Base-by-base conservation (phyloP, 92 coral and sea anemone genomes). In the Umimayanthus kanabou region DNA sequence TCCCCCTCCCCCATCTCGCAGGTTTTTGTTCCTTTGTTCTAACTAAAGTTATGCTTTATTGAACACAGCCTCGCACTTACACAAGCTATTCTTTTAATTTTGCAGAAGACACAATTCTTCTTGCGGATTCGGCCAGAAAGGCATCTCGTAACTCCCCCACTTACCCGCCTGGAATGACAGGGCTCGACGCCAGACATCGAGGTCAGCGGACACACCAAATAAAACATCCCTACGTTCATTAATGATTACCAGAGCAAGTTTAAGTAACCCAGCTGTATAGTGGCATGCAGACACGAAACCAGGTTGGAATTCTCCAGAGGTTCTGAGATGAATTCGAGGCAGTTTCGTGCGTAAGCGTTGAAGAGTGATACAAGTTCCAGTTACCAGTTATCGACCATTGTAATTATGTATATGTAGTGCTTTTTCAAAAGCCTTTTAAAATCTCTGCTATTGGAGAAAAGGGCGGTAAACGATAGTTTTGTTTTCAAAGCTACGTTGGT, bases 141-240 rank as follows among this genome's bases (percentile, higher is more conserved):
- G 87, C 78, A 2, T 30, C 87, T 4, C 65, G 87, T 14, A 40
- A 22, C 47, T 9, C 87, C 6, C 87, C 67, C 3, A 25, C 64
- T 16, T 83, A 45, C 78, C 87, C 87, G 16, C 87, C 87, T 28
- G 87, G 87, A 8, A 83, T 83, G 87, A 83, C 78, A 8, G 78
- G 78, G 39, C 9, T 83, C 16, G 87, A 83, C 23, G n/a, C 23
- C 76, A 47, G 55, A 57, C 87, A 83, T 69, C 66, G 30, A 10
- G 78, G 78, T 28, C 87, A 69, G 78, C 87, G 64, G 79, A 71
- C 78, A 40, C 45, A 69, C 43, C 43, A 83, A 71, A 69, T 83
- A 69, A 83, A 72, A 33, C 78, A 47, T 55, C 86, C 86, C 50
- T 42, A 47, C n/a, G 87, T 40, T 20, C 87, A 83, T 47, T 83